Base-by-base conservation (phyloP, 2,888 invertebrate species). In the Lasioglossum leucozonium region DNA sequence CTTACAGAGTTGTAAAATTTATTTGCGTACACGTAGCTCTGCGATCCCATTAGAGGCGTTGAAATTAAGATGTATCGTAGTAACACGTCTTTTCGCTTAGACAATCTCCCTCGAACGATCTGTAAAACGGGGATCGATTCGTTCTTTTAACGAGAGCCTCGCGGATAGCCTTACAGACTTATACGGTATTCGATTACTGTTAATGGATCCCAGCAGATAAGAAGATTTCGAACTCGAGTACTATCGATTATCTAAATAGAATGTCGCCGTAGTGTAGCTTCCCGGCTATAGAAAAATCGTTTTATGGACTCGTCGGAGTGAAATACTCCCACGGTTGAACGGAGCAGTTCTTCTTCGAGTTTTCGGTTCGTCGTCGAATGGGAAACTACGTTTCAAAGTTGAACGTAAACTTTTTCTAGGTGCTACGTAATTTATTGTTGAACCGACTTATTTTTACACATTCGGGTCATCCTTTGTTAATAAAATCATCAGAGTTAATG, bases 141-240 rank as follows among this genome's bases (percentile, higher is more conserved):
- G 82, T 82, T 82, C 26, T 18, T 72, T 40, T 83, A 87, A 87
- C 76, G 80, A 87, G 82, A 55, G n/a, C n/a, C 18, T 73, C 4
- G n/a, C 71, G 67, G 78, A 78, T 85, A 71, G 37, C 74, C 72
- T 80, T 72, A 65, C 84, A 13, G 47, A 26, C 18, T n/a, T 58
- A 55, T 72, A 72, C 22, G 26, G 67, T 75, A 83, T 78, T 79
- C 76, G 79, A 85, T 83, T 85, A 83, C 72, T 55, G 47, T 67
- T 83, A 85, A 83, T 83, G 72, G 83, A 76, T 42, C 58, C 34
- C 30, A 6, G 34, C 30, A 40, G 44, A 55, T 82, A 78, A 51
- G 67, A 51, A 44, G 51, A 79, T 74, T 65, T 72, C 55, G n/a
- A 47, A 67, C 30, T 72, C 34, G 37, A 37, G 11, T 16, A 5